These are phyloP conservation scores for Salticus scenicus DNA, from an alignment of 2,888 invertebrate genomes.

Conservation along the genomic window DNA sequence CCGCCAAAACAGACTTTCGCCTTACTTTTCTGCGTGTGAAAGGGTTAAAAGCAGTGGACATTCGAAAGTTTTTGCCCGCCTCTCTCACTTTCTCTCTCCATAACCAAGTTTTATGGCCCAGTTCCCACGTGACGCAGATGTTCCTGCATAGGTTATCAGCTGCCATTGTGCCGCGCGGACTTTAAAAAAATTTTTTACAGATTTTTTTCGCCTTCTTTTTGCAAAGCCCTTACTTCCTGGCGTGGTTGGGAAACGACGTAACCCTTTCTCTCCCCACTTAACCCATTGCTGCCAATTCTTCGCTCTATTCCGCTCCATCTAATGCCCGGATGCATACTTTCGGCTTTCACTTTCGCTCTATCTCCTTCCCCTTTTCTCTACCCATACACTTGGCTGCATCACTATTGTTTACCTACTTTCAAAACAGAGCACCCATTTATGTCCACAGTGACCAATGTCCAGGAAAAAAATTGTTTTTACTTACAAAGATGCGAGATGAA, in stretches of 20 bases:
- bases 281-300: constrained; percentile 65
- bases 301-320: constrained; percentile 53
- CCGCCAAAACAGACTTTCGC: not conserved
- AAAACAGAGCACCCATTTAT: not conserved
- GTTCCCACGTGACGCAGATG: constrained; percentile 70
- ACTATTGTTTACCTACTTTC: not conserved
- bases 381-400: not conserved
- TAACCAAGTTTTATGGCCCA: constrained; percentile 68
- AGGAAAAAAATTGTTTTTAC: no score
- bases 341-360: not conserved
- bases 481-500: no score
- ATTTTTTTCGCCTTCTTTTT: constrained; percentile 42
- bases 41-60: constrained; percentile 58
- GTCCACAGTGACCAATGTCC: no score
- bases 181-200: constrained; percentile 35
- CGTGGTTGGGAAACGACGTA: constrained; percentile 68
- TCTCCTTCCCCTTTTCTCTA: not conserved
- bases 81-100: constrained; percentile 12
- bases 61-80: constrained; percentile 40
- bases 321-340: constrained; percentile 54
- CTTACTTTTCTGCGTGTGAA: constrained; percentile 43
- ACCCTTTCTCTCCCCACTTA: constrained; percentile 69
- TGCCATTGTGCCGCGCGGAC: constrained; percentile 65
- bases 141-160: constrained; percentile 68
- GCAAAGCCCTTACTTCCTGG: constrained; percentile 66